Evolutionary conservation across 2,797 vertebrate genomes (phyloP), one percentile per base, ranked within the genome.

Genomic region (Falco berigora): DNA sequence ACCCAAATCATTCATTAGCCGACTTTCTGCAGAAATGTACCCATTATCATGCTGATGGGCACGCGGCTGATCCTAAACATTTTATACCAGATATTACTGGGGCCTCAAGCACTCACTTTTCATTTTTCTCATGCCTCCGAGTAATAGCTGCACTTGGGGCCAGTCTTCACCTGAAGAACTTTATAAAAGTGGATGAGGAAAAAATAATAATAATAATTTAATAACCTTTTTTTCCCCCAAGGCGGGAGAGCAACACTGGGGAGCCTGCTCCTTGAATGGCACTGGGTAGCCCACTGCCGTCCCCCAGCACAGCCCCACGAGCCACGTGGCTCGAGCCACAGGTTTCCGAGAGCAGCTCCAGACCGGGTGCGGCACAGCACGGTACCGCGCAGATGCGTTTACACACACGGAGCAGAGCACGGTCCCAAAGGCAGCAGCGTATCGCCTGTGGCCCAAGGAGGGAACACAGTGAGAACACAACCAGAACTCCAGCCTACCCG

Each of bases 321-420:
- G 12, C 9, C 24, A 24, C 2, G 0, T 0, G 2, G 20, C 14
- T 17, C 40, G 36, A 92, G 34, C 30, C 52, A 27, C 0, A 5
- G 42, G 53, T 64, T 61, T 38, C 1, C 2, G 25, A 59, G 34
- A 68, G 49, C 14, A 34, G 15, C 21, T 56, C 53, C 42, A 44
- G n/a, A 20, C 38, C 16, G 34, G 7, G 20, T 55, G 12, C 30
- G n/a, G 21, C 25, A 44, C 13, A 9, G 46, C 38, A 59, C 2
- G 0, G 16, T 5, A 42, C 32, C 34, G 12, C 0, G 1, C 7
- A n/a, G 40, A 11, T 14, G 16, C 71, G 42, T 14, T 58, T 4
- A 72, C 21, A 77, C 6, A 6, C 19, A 16, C 2, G 3, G 40
- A 82, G 8, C 38, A 90, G 69, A 47, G 24, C 19, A 19, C 0